phyloP scores from a whole-genome alignment of 2,888 invertebrate species.

The Pomacea canaliculata region DNA sequence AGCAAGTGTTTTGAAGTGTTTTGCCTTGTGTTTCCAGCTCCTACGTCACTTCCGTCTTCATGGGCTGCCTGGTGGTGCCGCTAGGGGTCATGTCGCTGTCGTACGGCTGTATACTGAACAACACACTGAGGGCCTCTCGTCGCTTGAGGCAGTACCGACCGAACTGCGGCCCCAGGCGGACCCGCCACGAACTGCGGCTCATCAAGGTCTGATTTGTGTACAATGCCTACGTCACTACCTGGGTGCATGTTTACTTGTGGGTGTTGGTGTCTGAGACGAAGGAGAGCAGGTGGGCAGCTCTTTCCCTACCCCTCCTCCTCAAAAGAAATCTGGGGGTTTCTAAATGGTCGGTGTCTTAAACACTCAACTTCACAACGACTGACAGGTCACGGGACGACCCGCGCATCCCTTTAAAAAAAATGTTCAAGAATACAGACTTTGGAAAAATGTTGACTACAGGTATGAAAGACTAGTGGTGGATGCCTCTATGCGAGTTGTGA shows the following conservation, averaged over 20 bases:
- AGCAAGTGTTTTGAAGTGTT: too few species aligned
- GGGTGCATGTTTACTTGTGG: not conserved
- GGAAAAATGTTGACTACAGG: too few species aligned
- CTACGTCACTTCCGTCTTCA: constrained; percentile 31
- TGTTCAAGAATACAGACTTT: too few species aligned
- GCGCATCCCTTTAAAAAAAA: too few species aligned
- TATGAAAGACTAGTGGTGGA: too few species aligned
- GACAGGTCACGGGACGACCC: too few species aligned
- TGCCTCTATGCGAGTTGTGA: too few species aligned
- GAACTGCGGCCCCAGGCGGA: constrained; percentile 4
- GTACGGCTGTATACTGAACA: constrained; percentile 24
- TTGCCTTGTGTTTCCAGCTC: constrained; percentile 2
- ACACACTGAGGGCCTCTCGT: constrained; percentile 18
- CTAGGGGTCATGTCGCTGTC: constrained; percentile 25
- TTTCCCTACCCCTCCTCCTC: too few species aligned
- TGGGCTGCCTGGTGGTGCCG: constrained; percentile 29
- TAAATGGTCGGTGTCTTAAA: too few species aligned
- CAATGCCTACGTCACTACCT: not conserved
- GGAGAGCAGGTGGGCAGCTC: not conserved
- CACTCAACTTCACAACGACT: too few species aligned
- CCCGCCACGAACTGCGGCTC: constrained; percentile 22
- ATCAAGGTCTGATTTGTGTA: constrained; percentile 20
- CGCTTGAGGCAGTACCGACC: constrained; percentile 13
- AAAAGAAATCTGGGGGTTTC: too few species aligned
- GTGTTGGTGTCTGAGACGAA: not conserved